phyloP scores from a whole-genome alignment of 1,140 invertebrate species.

The Oreohelix idahoensis region DNA sequence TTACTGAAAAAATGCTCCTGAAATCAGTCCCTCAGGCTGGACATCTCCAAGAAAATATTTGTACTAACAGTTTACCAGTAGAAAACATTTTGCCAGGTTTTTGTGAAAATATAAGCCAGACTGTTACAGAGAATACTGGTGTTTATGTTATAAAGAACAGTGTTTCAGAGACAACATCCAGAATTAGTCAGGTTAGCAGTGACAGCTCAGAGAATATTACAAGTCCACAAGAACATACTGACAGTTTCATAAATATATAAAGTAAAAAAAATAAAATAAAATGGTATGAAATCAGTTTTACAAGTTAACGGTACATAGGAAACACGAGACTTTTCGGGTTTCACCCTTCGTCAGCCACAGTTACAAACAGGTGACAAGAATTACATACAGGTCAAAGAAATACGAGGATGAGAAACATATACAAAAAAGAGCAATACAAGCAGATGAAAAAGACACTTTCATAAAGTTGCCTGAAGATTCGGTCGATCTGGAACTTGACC shows the following conservation, averaged over 20 bases:
- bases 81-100: neutral
- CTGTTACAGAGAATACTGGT: neutral
- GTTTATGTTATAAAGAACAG: neutral
- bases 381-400: no score
- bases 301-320: no score
- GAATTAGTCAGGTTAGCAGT: neutral
- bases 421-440: no score
- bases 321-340: no score
- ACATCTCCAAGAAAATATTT: neutral
- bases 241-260: neutral
- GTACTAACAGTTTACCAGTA: neutral
- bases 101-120: no score
- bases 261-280: no score
- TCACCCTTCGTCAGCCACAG: no score
- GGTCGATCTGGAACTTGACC: neutral
- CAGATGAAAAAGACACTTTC: no score
- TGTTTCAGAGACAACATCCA: neutral
- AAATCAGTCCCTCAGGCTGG: neutral
- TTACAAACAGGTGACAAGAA: no score
- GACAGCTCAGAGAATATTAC: neutral
- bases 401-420: no score
- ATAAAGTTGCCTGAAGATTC: neutral
- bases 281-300: no score
- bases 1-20: neutral
- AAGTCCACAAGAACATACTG: neutral